A percentile compares a stretch with the other conserved stretches of the same genome.
These are phyloP conservation scores for Trissonchulus sp. DNA, from an alignment of 2,888 invertebrate species.

Conservation along the genomic window DNA sequence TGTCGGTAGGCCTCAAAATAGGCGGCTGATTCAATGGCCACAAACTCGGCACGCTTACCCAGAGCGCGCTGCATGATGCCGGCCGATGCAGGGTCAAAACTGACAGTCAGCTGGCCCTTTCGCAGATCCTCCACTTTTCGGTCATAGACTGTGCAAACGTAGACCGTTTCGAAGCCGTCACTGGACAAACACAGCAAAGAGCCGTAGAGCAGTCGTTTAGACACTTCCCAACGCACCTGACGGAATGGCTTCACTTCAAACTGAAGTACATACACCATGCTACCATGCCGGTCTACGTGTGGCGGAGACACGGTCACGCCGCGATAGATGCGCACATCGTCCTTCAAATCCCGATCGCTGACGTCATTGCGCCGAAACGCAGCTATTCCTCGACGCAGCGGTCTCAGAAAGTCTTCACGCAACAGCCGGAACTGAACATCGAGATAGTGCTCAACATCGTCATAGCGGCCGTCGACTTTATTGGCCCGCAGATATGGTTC, in stretches of 20 bases:
- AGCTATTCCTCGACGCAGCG: slow-evolving; percentile 65
- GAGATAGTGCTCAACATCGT: slow-evolving; percentile 66
- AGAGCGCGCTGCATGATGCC: slow-evolving; percentile 2
- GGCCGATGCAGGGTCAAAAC: slow-evolving; percentile 16
- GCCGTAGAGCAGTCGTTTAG: slow-evolving; percentile 65
- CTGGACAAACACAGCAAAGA: slow-evolving; percentile 67
- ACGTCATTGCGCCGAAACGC: not conserved
- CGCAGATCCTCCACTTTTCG: slow-evolving; percentile 58
- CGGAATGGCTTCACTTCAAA: slow-evolving; percentile 34
- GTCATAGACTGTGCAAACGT: slow-evolving; percentile 66
- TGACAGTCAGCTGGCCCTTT: slow-evolving; percentile 54
- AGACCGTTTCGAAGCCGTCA: slow-evolving; percentile 63
- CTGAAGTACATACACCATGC: slow-evolving; percentile 34
- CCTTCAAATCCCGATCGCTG: not conserved
- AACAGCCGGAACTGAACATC: slow-evolving; percentile 71
- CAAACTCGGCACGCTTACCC: not conserved
- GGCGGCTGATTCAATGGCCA: slow-evolving; percentile 69
- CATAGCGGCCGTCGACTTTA: slow-evolving; percentile 62
- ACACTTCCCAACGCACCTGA: slow-evolving; percentile 54
- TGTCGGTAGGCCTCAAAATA: slow-evolving; percentile 76
- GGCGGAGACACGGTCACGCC: slow-evolving; percentile 35
- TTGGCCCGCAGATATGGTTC: slow-evolving; percentile 60
- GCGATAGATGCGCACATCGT: slow-evolving; percentile 31
- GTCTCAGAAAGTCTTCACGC: slow-evolving; percentile 71
- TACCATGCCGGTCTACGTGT: slow-evolving; percentile 37